A percentile compares a stretch with the other conserved stretches of the same genome.
These are phyloP conservation scores for Callyntrura guangdongensis DNA, from an alignment of 2,888 invertebrate species.

Conservation along the genomic window DNA sequence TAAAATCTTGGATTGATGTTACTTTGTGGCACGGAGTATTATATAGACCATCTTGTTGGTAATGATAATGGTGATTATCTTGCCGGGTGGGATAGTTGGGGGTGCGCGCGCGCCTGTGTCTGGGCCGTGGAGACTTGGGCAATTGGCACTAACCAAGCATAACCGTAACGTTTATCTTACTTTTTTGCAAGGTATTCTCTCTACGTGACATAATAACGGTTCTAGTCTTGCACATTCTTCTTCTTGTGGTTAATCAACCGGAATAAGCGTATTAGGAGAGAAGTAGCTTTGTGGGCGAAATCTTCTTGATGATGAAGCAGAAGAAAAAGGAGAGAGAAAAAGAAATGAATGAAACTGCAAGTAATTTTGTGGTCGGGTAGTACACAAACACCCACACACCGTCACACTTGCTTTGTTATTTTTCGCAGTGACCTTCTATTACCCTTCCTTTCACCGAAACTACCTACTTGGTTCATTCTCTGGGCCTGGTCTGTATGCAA, in stretches of 20 bases:
- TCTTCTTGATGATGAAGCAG: background rate
- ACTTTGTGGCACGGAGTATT: background rate
- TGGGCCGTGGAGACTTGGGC: background rate
- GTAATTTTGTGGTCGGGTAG: background rate
- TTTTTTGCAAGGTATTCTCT: background rate
- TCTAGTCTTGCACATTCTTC: background rate
- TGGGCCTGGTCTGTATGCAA: background rate
- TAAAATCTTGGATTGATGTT: background rate
- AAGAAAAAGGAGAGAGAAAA: background rate
- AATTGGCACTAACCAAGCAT: conserved; percentile 22
- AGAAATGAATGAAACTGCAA: conserved; percentile 32
- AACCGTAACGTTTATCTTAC: background rate
- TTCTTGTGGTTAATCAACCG: conserved; percentile 29
- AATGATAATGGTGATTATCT: conserved; percentile 39
- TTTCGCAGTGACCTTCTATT: conserved; percentile 27
- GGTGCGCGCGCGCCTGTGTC: too few species aligned
- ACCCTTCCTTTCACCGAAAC: background rate
- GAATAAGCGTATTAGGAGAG: background rate
- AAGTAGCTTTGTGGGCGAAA: conserved; percentile 3
- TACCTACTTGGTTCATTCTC: conserved; percentile 5
- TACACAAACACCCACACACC: background rate
- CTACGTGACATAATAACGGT: conserved; percentile 4
- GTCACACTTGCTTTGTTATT: background rate
- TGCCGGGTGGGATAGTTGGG: conserved; percentile 6
- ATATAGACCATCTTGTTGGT: conserved; percentile 33